Base-by-base conservation (phyloP, 2,797 vertebrate species). In the Amniataba percoides region DNA sequence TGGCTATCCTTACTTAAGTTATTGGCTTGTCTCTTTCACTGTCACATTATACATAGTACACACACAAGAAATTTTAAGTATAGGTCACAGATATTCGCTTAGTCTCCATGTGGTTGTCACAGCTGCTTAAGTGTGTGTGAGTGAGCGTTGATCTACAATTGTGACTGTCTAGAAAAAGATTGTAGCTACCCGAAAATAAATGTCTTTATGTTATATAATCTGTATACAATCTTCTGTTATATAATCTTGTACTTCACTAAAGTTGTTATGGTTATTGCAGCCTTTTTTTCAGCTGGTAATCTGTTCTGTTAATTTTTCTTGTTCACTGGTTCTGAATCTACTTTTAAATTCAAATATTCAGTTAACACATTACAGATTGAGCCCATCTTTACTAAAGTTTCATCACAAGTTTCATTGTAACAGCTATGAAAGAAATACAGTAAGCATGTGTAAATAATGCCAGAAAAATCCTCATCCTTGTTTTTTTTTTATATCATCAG, bases 101-200 rank as follows among this genome's bases (percentile, higher is more conserved):
- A 23, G 36, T 53, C 25, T 12, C 21, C 15, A 34, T 43, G 21
- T 59, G 11, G 46, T 64, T 42, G 19, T 53, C 40, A 48, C 39
- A 48, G 76, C 23, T 61, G 31, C n/a, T 21, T 59, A 45, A 71
- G 46, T 45, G 43, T 39, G 40, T 62, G 51, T 52, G 23, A 39
- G 57, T 68, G 43, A 48, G 9, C 7, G 9, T 55, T 31, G 25
- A 46, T 7, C 63, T 0, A 3, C 60, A 34, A 51, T 21, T 51
- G 45, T 21, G 13, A 46, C 39, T 52, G 8, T 46, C 21, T 27
- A 46, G 11, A 34, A 56, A 61, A 46, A 6, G 43, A 5, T 16
- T 14, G 15, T 11, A 27, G 9, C 43, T 10, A 34, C 63, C 43
- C 19, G 11, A 36, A 68, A 67, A 34, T 53, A 15, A 21, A 55